Conservation (phyloP, 2,797 vertebrate species). For the Ptychadena robeensis region DNA sequence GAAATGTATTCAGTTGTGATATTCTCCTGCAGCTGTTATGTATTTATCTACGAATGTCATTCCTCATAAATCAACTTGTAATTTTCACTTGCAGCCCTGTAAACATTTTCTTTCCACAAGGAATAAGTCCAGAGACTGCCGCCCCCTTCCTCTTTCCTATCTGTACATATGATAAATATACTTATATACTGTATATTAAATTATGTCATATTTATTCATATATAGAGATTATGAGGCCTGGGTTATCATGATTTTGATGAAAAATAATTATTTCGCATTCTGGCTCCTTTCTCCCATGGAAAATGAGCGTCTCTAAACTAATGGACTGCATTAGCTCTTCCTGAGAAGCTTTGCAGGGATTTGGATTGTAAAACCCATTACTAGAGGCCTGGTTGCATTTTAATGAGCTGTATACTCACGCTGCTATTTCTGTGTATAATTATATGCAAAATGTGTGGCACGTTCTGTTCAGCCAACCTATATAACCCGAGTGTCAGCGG, state of each 20-base stretch:
- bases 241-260: neutral
- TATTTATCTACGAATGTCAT: neutral
- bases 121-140: too few species aligned
- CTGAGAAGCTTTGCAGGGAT: constrained; percentile 22
- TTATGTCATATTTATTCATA: too few species aligned
- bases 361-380: constrained; percentile 52
- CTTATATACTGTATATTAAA: too few species aligned
- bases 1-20: too few species aligned
- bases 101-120: too few species aligned
- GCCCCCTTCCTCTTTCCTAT: too few species aligned
- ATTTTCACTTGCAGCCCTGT: too few species aligned
- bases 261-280: neutral
- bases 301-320: constrained; percentile 29
- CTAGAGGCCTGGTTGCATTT: constrained; percentile 41
- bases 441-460: constrained; percentile 32
- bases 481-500: constrained; percentile 22
- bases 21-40: neutral
- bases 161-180: constrained; percentile 1
- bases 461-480: constrained; percentile 7
- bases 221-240: too few species aligned
- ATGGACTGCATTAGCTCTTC: constrained; percentile 22
- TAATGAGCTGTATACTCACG: constrained; percentile 36
- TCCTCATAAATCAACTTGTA: too few species aligned
- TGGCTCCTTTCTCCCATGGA: neutral
- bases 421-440: constrained; percentile 38